Evolutionary conservation across 2,888 invertebrate species (phyloP).

Genomic region (Norana najaformis): DNA sequence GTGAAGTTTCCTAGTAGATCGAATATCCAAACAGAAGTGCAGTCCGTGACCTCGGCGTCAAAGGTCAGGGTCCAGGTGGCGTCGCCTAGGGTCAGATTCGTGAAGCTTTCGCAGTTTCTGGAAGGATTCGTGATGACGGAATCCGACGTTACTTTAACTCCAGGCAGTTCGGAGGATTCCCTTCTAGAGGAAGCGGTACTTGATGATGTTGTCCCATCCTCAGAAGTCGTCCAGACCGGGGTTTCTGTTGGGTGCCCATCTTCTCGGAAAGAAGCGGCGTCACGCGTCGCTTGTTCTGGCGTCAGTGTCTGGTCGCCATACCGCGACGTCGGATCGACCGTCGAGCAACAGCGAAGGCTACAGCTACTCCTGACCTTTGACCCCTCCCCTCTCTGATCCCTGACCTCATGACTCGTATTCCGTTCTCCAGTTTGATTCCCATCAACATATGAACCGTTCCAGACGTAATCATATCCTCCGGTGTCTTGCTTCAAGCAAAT

Average conservation of each 20-base stretch:
- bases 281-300: background rate
- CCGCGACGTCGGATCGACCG: background rate
- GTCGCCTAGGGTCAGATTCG: background rate
- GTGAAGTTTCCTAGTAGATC: background rate
- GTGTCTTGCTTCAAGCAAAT: background rate
- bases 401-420: too few species aligned
- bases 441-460: background rate
- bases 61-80: background rate
- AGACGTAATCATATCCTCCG: background rate
- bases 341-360: background rate
- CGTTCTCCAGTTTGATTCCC: background rate
- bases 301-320: background rate
- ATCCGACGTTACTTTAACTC: background rate
- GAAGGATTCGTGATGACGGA: background rate
- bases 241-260: background rate
- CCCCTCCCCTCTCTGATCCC: background rate
- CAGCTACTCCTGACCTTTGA: background rate
- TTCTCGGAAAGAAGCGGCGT: background rate
- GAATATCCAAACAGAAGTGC: background rate
- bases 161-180: background rate
- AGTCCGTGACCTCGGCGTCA: background rate
- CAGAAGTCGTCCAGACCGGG: background rate
- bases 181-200: background rate
- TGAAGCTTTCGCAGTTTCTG: background rate
- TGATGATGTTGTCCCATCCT: background rate